Percentiles rank a stretch among this genome's conserved stretches.
Conservation (phyloP, 1,140 invertebrate species). For the Drosophila obscura region DNA sequence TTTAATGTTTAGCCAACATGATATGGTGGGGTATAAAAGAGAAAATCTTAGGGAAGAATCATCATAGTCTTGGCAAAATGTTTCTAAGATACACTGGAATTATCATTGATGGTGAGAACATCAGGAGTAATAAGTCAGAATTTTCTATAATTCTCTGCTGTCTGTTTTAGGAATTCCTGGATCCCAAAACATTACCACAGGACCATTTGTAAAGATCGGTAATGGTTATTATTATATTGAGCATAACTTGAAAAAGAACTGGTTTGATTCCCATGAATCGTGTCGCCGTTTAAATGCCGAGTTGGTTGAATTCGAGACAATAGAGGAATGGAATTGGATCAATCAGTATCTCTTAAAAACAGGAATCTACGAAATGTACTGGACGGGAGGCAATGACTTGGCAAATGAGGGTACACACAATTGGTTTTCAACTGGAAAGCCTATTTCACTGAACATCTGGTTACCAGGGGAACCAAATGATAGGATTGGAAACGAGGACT, state of each 20-base stretch:
- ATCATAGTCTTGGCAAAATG: too few species aligned
- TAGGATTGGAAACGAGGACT: neutral
- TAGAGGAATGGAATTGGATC: conserved; percentile 12
- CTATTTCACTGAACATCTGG: conserved; percentile 9
- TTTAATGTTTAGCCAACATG: too few species aligned
- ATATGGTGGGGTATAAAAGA: too few species aligned
- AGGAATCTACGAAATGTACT: too few species aligned
- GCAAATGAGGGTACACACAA: neutral
- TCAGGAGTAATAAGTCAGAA: too few species aligned
- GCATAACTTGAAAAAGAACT: conserved; percentile 3
- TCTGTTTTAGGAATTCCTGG: too few species aligned
- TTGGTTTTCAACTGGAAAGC: conserved; percentile 17
- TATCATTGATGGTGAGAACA: too few species aligned
- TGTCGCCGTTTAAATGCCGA: conserved; percentile 1
- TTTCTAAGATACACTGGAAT: too few species aligned
- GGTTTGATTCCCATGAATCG: conserved; percentile 5
- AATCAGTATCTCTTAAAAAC: conserved; percentile 8
- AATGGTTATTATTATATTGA: neutral
- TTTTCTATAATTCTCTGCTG: too few species aligned
- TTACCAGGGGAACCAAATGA: conserved; percentile 16
- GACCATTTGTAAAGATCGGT: conserved; percentile 8
- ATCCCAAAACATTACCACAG: neutral
- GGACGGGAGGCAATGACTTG: conserved; percentile 12
- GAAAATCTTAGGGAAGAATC: too few species aligned
- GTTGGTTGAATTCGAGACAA: conserved; percentile 1